phyloP scores from a whole-genome alignment of 2,113 vertebrate species.

The Manacus vitellinus region DNA sequence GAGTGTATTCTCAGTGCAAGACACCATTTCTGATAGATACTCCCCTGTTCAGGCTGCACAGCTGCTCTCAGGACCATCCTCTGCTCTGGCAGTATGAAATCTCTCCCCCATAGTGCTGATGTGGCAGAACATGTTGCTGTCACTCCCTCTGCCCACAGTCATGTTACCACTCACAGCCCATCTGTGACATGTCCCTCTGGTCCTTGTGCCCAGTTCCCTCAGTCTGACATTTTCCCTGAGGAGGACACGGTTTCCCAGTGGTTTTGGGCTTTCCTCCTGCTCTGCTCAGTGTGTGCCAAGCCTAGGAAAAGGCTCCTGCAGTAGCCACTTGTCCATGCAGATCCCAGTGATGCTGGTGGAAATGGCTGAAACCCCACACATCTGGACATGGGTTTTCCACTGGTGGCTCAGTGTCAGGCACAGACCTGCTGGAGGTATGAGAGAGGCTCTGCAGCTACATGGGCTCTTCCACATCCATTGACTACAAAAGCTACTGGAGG shows the following conservation, averaged over 20 bases:
- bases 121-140: too few relatives aligned
- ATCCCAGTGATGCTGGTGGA: background rate
- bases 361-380: background rate
- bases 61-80: background rate
- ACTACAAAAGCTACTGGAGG: background rate
- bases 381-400: background rate
- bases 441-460: background rate
- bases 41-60: background rate
- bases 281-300: background rate
- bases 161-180: background rate
- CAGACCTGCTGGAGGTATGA: background rate
- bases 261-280: background rate
- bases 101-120: background rate
- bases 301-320: background rate
- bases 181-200: background rate
- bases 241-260: fast-evolving
- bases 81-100: background rate
- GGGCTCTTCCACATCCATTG: background rate
- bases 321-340: background rate
- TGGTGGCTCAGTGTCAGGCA: background rate
- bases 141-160: background rate
- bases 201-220: background rate
- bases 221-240: background rate
- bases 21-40: background rate
- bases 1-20: background rate